Evolutionary conservation across 2,113 vertebrate genomes (phyloP), one percentile per base, ranked within the genome.

Genomic region (Channa argus): DNA sequence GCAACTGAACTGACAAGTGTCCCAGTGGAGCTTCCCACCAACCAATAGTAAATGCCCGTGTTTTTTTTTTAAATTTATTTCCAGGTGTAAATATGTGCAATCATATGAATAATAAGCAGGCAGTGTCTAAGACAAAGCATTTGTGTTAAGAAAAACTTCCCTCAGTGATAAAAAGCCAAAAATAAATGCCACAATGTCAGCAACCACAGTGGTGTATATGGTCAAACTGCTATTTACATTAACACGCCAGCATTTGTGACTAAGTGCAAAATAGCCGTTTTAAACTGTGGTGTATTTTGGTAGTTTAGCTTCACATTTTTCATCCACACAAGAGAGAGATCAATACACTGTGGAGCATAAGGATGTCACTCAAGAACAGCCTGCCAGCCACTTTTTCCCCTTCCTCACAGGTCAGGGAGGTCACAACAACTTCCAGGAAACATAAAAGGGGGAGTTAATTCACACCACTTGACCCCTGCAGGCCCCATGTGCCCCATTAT

Each of bases 341-440:
- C 11, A 37, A 34, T 44, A 36, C 64, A 8, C 77, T 14, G 45
- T 2, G 6, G 66, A 37, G 58, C 47, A 61, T 5, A 63, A 71
- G 53, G 55, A 55, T 54, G 79, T 83, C 81, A 79, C 5, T 52
- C 58, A 5, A 59, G 46, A 60, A 78, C 61, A 63, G 53, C 71
- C 82, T 10, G 24, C 55, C 52, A 34, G 55, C 11, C 65, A 59
- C 63, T 52, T 49, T 77, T 71, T 15, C 77, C 79, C 49, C 77
- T 75, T 58, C 61, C 24, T 45, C 46, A 8, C 49, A 37, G 89
- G 90, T 88, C 87, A 85, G 5, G 60, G 7, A 77, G 88, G 88
- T 91, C 88, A 88, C 49, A 64, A 82, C 77, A 85, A 88, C 90
- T 89, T 91, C 84, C 84, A 84, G 71, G 77, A 86, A 71, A 80